Evolutionary conservation across 2,888 invertebrate species (phyloP), one percentile per base, ranked within the genome.

Genomic region (Leptopilina drosophilae): DNA sequence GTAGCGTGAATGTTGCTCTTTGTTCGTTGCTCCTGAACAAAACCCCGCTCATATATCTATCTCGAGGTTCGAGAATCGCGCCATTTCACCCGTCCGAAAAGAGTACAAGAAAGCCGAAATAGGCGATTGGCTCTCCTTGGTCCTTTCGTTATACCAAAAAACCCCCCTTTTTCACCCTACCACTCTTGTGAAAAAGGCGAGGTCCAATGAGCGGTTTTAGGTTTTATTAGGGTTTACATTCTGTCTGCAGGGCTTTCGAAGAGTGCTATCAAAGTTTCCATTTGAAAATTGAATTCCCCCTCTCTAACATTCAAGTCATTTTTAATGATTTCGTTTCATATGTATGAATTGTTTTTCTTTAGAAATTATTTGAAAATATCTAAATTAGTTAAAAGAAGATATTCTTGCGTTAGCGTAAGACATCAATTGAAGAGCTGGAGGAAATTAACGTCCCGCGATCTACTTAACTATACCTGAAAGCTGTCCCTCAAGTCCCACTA

Each of bases 1-100:
- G 87, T 88, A 88, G 89, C 91, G 90, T 91, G 91, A 91, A 91
- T 91, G 90, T 90, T 86, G 87, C 87, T 89, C 91, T 91, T 91
- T 90, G 90, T 91, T 88, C 88, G 85, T 85, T 81, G 86, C 87
- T 85, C 85, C 85, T 85, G 85, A 85, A 85, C 87, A 78, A 56
- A 49, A 56, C 73, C 56, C 83, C 83, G 80, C 83, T 83, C 87
- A 86, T 88, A 87, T 88, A 88, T 87, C 87, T 85, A 73, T 85
- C 84, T 85, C 83, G 49, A 83, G 83, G 80, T 79, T 79, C 83
- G 82, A 84, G 87, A 86, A 83, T 83, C 86, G 88, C 86, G 85
- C 87, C 88, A 88, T 89, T 90, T 89, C 87, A 87, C 86, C 85
- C 82, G 81, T 83, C 88, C 88, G 87, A 88, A 88, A 42, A 86